A percentile compares a stretch with the other conserved stretches of the same genome.
These are phyloP conservation scores for Quadroppia sp. DNA, from an alignment of 2,888 invertebrate genomes.

Conservation along the genomic window DNA sequence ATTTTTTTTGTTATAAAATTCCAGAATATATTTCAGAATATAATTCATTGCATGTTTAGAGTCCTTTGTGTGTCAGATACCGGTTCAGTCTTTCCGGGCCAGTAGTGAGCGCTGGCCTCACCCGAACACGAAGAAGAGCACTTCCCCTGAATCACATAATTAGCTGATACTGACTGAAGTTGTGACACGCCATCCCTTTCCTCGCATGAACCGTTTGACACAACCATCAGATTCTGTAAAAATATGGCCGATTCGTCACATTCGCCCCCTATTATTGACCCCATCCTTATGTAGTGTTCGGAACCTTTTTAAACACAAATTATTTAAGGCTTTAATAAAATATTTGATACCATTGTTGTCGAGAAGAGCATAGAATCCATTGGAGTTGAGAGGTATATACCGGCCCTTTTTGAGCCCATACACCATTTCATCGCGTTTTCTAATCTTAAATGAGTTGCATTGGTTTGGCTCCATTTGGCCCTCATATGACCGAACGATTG, in stretches of 20 bases:
- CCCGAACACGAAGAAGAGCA: background rate
- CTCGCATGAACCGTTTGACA: slow-evolving; percentile 9
- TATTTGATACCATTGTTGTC: background rate
- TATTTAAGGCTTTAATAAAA: background rate
- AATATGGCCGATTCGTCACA: slow-evolving; percentile 4
- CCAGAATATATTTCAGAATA: too few relatives aligned
- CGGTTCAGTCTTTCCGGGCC: slow-evolving; percentile 21
- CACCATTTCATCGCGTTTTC: background rate
- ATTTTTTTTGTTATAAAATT: too few relatives aligned
- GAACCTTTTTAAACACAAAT: background rate
- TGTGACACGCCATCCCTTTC: background rate
- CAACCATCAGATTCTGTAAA: background rate
- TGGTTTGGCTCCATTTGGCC: background rate
- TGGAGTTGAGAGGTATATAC: background rate
- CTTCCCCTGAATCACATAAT: slow-evolving; percentile 11
- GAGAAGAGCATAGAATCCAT: slow-evolving; percentile 5
- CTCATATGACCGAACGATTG: background rate
- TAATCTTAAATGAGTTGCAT: slow-evolving; percentile 5
- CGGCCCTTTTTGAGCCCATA: slow-evolving; percentile 1
- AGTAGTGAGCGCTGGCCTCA: slow-evolving; percentile 1
- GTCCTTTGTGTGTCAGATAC: too few relatives aligned
- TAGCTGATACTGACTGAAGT: background rate
- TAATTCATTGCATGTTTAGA: too few relatives aligned
- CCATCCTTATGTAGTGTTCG: background rate
- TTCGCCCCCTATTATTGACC: background rate